phyloP scores from a whole-genome alignment of 2,113 vertebrate genomes.

The Tauraco erythrolophus region DNA sequence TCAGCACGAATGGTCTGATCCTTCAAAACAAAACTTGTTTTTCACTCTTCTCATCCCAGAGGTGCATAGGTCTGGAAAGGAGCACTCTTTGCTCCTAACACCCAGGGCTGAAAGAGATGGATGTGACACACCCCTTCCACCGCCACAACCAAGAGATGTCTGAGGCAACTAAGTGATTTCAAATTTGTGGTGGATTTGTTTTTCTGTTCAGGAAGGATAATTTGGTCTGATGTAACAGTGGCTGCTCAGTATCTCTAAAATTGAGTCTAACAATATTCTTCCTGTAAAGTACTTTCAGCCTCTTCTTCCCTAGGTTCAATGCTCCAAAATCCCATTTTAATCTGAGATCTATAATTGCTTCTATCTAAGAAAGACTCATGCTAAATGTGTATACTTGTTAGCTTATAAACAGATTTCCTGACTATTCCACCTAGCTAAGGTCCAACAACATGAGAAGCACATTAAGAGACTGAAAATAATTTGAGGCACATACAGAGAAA shows the following conservation, averaged over 20 bases:
- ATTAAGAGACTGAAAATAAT: neutral
- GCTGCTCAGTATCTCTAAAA: neutral
- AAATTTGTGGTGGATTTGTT: neutral
- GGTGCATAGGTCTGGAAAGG: neutral
- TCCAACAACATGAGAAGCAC: neutral
- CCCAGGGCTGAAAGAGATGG: neutral
- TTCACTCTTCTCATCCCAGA: neutral
- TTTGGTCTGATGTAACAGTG: neutral
- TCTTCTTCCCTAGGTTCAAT: neutral
- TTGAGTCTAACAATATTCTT: neutral
- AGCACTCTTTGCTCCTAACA: neutral
- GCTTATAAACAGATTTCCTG: neutral
- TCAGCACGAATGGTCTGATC: neutral
- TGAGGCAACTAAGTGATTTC: neutral
- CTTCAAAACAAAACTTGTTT: neutral
- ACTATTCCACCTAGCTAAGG: neutral
- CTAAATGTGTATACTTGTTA: neutral
- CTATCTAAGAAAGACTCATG: neutral
- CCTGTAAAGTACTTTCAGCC: neutral
- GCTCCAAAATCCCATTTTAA: neutral
- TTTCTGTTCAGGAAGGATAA: neutral
- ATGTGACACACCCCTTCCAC: neutral
- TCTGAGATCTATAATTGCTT: neutral
- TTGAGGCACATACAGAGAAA: neutral
- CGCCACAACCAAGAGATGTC: neutral